Base-by-base conservation (phyloP, 2,888 invertebrate genomes). In the Proisotoma minuta region DNA sequence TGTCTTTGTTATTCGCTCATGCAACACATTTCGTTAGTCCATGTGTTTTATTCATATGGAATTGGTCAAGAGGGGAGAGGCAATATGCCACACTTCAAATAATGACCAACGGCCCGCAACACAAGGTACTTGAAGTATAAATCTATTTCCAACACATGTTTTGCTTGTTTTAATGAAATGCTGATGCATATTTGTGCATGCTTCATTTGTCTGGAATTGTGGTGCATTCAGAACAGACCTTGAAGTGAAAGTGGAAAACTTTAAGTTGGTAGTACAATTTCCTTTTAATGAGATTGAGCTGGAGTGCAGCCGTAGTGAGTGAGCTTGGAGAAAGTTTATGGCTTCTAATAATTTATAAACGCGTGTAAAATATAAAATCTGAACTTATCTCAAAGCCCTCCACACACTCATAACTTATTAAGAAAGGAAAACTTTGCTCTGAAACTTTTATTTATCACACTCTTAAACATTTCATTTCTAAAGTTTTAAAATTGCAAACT, bases 51-150 rank as follows among this genome's bases (percentile, higher is more conserved):
- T 43, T 43, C 4, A n/a, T 5, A 18, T 43, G 43, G 15, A 34
- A 34, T 10, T 34, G 34, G 34, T 34, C 34, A 34, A 15, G 8
- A 15, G 15, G 15, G 34, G 34, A 10, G 34, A 12, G 15, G 43
- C 43, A 43, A 43, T 43, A 43, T 43, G 43, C 18, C 43, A 43
- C 43, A 43, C 43, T 43, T 43, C 43, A 43, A n/a, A 43, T 18
- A 43, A 15, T 34, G 34, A 8, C 8, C 15, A 20, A 43, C 43
- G 10, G 4, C 43, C 15, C 43, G 15, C 10, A 12, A 4, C 20
- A 4, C 20, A 43, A 18, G 43, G 15, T 43, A 43, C 43, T n/a
- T 43, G 18, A 43, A 43, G 43, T 43, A 20, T 43, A 43, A 43
- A 43, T 5, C 20, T n/a, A 4, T 43, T 43, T 18, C n/a, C 20